These are phyloP conservation scores for Ctenopoma multispine DNA, from an alignment of 2,797 vertebrate genomes.

Conservation along the genomic window DNA sequence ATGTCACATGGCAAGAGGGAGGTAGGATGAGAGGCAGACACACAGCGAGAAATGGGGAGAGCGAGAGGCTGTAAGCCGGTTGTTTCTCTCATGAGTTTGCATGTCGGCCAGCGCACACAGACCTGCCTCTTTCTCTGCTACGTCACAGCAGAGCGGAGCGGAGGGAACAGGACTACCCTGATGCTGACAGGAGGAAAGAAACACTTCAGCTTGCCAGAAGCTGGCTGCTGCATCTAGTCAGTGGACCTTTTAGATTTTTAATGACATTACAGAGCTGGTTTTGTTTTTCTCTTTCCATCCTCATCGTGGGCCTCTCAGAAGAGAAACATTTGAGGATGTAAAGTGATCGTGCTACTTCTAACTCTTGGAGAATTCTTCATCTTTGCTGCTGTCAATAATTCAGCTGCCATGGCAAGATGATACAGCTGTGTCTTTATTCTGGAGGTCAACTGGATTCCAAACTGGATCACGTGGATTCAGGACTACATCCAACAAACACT, in stretches of 20 bases:
- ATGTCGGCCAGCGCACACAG: slow-evolving; percentile 60
- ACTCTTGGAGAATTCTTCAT: slow-evolving; percentile 48
- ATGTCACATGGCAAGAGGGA: slow-evolving; percentile 55
- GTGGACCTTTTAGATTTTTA: slow-evolving; percentile 29
- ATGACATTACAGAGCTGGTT: slow-evolving; percentile 19
- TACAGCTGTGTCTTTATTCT: slow-evolving; percentile 29
- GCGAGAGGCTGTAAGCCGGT: slow-evolving; percentile 43
- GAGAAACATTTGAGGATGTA: slow-evolving; percentile 13
- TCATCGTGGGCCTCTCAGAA: slow-evolving; percentile 15
- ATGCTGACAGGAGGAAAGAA: slow-evolving; percentile 64
- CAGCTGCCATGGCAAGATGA: slow-evolving; percentile 13
- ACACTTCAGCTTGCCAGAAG: slow-evolving; percentile 49
- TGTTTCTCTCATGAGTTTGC: slow-evolving; percentile 64
- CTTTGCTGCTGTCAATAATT: slow-evolving; percentile 28
- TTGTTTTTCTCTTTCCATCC: slow-evolving; percentile 1
- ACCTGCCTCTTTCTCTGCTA: slow-evolving; percentile 65
- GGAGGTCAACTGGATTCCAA: slow-evolving; percentile 44
- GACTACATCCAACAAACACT: slow-evolving; percentile 17
- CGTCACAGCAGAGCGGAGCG: slow-evolving; percentile 67
- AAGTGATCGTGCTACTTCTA: slow-evolving; percentile 20
- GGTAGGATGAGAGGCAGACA: slow-evolving; percentile 49
- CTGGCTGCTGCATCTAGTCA: slow-evolving; percentile 58
- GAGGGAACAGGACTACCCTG: slow-evolving; percentile 67
- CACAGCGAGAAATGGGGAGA: slow-evolving; percentile 49
- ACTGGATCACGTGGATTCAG: slow-evolving; percentile 28